A percentile compares a stretch with the other conserved stretches of the same genome.
Conservation (phyloP, 2,113 vertebrate species). For the Epinephelus moara region DNA sequence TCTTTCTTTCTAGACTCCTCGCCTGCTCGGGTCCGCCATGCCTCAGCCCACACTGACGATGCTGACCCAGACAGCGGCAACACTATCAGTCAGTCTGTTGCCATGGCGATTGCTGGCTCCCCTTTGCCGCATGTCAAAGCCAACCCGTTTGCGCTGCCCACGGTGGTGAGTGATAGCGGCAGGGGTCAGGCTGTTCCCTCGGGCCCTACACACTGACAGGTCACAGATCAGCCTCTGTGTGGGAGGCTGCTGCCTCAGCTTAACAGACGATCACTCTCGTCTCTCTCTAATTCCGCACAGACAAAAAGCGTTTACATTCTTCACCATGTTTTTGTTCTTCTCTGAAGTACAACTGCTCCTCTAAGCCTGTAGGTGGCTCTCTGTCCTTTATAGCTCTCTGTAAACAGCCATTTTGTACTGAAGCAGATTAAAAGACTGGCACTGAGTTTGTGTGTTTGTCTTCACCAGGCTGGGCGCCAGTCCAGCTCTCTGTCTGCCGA, state of each 20-base stretch:
- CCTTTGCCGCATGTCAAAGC: constrained; percentile 88
- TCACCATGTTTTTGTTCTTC: constrained; percentile 4
- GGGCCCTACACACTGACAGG: constrained; percentile 50
- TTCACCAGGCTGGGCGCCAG: constrained; percentile 85
- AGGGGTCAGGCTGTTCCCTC: constrained; percentile 61
- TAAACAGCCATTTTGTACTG: constrained; percentile 53
- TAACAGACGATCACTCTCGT: constrained; percentile 24
- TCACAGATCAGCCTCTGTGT: constrained; percentile 53
- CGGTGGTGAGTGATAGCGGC: constrained; percentile 85
- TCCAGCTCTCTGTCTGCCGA: constrained; percentile 88
- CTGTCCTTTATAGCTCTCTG: constrained; percentile 7
- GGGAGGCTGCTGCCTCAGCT: constrained; percentile 42
- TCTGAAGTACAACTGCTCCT: constrained; percentile 30
- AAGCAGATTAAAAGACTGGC: constrained; percentile 34
- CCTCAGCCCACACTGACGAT: constrained; percentile 85
- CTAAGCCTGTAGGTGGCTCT: constrained; percentile 67
- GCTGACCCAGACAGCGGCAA: constrained; percentile 82
- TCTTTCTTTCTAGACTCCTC: constrained; percentile 83
- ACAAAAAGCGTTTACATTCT: constrained; percentile 37
- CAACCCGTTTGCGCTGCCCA: constrained; percentile 84
- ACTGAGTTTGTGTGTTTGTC: constrained; percentile 57
- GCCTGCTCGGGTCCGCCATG: constrained; percentile 85
- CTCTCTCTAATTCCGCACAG: constrained; percentile 16
- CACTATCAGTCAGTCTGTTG: constrained; percentile 92
- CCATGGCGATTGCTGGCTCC: constrained; percentile 94